phyloP scores from a whole-genome alignment of 2,113 vertebrate genomes.

The Psettodes erumei region DNA sequence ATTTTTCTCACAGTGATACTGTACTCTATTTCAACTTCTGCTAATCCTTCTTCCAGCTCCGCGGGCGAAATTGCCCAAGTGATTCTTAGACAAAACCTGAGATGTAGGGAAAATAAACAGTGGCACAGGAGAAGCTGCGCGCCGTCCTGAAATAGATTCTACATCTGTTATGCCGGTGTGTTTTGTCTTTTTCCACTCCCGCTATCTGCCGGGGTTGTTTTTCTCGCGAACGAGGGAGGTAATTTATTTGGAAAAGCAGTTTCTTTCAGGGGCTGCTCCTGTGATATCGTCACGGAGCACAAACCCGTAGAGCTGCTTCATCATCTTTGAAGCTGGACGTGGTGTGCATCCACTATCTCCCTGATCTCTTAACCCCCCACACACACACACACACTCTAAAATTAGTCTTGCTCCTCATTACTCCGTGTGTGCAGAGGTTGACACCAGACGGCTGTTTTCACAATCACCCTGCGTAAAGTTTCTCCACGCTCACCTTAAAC shows the following conservation, averaged over 20 bases:
- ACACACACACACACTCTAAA: too few relatives aligned
- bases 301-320: conserved; percentile 3
- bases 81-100: conserved; percentile 72
- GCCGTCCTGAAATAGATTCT: conserved; percentile 60
- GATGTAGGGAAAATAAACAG: conserved; percentile 73
- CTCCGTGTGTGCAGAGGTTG: background rate
- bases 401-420: background rate
- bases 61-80: conserved; percentile 11
- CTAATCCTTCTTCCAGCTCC: conserved; percentile 68
- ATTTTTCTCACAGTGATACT: conserved; percentile 72
- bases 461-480: background rate
- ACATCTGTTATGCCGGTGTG: conserved; percentile 70
- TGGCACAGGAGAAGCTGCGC: conserved; percentile 33
- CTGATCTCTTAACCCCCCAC: background rate
- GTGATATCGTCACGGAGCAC: conserved; percentile 9
- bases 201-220: conserved; percentile 38
- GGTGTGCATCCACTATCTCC: background rate
- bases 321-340: background rate
- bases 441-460: background rate
- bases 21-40: conserved; percentile 68
- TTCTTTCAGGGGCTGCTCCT: conserved; percentile 21
- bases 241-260: conserved; percentile 66
- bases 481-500: background rate
- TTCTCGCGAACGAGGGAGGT: conserved; percentile 36
- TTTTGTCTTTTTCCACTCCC: conserved; percentile 65